Evolutionary conservation across 2,113 vertebrate genomes (phyloP), one percentile per base, ranked within the genome.

Genomic region (Pica pica): DNA sequence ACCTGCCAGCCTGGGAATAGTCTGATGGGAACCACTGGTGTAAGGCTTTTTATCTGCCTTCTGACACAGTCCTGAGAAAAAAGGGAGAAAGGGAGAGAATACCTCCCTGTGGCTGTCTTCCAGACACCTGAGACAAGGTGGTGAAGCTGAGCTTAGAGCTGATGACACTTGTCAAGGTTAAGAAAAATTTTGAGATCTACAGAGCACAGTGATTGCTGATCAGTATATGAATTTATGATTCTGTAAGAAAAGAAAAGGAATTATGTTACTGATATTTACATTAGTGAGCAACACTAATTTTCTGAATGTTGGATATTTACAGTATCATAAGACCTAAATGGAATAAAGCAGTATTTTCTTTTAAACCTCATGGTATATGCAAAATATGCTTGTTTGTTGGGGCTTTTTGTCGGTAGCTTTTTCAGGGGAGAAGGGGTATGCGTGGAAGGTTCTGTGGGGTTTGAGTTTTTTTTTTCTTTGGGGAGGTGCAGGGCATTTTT

Each of bases 401-500:
- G 2, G 4, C 2, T 15, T 47, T 53, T 37, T 50, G 8, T 2
- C 1, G 7, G 5, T 20, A 16, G 37, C 1, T 44, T 22, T 23
- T 33, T 16, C 5, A 5, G 2, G 15, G 10, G 9, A 21, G 12
- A 16, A 35, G 11, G 2, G 14, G 9, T 9, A 5, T 5, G 17
- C 55, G 11, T 10, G 7, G 6, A 21, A 39, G 8, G 1, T 21
- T 39, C 21, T 17, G 7, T 31, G 30, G 10, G 2, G 4, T 44
- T 52, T 12, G 3, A 2, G 0, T 3, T n/a, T 2, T 37, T 39
- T 31, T 35, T 49, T 31, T 2, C 33, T 17, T 61, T 19, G 12
- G 1, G 2, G 3, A 2, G 6, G 11, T 14, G 12, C 11, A 4
- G 16, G 5, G 13, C 0, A 0, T 5, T 50, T 81, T 10, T 8